Percentiles rank a stretch among this genome's conserved stretches.
Conservation (phyloP, 2,888 invertebrate genomes). For the Agrenia bidenticulata region DNA sequence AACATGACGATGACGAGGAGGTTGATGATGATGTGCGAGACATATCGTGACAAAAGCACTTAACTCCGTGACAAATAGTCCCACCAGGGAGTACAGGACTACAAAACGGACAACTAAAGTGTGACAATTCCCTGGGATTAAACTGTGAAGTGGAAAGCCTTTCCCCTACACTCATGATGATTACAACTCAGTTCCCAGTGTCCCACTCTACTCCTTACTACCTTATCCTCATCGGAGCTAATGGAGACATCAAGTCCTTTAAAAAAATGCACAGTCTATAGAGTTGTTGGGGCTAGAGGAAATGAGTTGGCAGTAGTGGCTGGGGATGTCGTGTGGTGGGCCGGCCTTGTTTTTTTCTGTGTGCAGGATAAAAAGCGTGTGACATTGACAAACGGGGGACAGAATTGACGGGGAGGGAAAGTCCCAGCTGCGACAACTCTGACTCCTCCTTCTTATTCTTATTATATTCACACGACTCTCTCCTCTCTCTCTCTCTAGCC, state of each 20-base stretch:
- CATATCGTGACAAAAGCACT: constrained; percentile 19
- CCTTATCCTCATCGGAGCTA: neutral
- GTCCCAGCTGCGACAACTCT: constrained; percentile 20
- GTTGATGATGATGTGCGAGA: no score
- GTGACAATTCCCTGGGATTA: constrained; percentile 18
- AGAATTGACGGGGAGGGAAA: constrained; percentile 12
- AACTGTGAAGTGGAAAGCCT: constrained; percentile 16
- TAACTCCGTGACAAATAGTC: constrained; percentile 5
- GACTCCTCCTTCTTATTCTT: constrained; percentile 14
- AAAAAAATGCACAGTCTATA: no score
- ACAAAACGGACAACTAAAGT: constrained; percentile 4
- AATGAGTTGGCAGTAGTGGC: neutral
- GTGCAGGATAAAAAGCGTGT: constrained; percentile 21
- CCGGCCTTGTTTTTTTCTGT: neutral
- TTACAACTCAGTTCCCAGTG: no score
- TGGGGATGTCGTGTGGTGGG: neutral
- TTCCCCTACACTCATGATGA: no score
- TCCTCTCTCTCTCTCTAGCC: neutral
- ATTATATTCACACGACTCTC: no score
- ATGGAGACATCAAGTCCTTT: constrained; percentile 15
- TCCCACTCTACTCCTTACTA: no score
- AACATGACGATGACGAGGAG: no score
- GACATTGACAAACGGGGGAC: constrained; percentile 22
- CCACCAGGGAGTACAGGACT: constrained; percentile 3
- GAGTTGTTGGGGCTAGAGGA: constrained; percentile 15